Evolutionary conservation across 2,113 vertebrate genomes (phyloP).

Genomic region (Grammomys dolichurus): DNA sequence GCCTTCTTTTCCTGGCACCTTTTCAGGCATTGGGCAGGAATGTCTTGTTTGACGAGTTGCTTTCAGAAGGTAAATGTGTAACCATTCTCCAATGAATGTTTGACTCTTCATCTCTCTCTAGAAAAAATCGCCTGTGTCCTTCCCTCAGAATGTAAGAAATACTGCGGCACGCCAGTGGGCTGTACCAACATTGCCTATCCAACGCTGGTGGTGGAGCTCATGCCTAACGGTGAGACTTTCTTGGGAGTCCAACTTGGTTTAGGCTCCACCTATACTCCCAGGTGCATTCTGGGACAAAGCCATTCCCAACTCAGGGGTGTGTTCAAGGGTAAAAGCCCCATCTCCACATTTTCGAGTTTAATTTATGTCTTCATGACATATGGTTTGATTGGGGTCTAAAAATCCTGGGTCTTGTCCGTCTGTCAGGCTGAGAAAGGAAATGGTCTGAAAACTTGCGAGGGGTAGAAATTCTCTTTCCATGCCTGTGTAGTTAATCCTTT

Average conservation of each 20-base stretch:
- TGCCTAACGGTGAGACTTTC: slow-evolving; percentile 93
- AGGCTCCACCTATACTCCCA: not conserved
- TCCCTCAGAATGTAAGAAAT: slow-evolving; percentile 86
- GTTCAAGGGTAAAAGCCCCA: not conserved
- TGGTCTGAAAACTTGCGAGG: not conserved
- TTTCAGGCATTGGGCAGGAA: not conserved
- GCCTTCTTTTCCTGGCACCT: not conserved
- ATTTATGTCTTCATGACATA: not conserved
- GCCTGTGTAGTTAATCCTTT: not conserved
- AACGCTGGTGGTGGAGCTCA: slow-evolving; percentile 94
- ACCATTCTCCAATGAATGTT: not conserved
- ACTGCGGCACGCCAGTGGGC: slow-evolving; percentile 92
- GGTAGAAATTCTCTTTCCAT: not conserved
- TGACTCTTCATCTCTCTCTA: slow-evolving; percentile 76
- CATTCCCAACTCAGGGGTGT: not conserved
- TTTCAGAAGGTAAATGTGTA: slow-evolving; percentile 15
- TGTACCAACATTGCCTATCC: slow-evolving; percentile 97
- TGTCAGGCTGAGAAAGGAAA: not conserved
- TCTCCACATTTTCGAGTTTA: not conserved
- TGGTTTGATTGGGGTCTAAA: not conserved
- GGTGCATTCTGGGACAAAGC: not conserved
- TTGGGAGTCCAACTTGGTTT: not conserved
- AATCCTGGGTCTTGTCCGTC: not conserved
- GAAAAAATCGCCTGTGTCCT: slow-evolving; percentile 93
- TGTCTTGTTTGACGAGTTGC: not conserved